Evolutionary conservation across 2,113 vertebrate genomes (phyloP).

Genomic region (Suricata suricatta): DNA sequence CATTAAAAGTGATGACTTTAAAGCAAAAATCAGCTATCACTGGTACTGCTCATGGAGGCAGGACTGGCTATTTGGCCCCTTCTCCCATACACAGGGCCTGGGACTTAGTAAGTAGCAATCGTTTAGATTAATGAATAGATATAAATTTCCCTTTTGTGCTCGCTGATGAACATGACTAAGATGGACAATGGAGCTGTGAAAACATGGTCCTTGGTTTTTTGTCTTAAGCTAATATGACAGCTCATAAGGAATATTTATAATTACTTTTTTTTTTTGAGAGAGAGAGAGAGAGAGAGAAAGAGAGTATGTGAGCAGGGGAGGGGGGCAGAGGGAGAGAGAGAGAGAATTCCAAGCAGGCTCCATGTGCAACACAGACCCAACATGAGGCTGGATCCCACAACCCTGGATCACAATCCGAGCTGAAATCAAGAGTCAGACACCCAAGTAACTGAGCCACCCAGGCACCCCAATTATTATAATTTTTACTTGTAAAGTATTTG

Average conservation of each 20-base stretch:
- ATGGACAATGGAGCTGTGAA: background rate
- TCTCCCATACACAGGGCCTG: background rate
- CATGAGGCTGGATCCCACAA: too few relatives aligned
- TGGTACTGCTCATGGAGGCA: background rate
- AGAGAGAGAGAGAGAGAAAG: too few relatives aligned
- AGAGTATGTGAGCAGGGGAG: too few relatives aligned
- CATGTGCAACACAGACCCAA: too few relatives aligned
- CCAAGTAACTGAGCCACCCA: too few relatives aligned
- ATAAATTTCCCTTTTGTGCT: background rate
- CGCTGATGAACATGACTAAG: background rate
- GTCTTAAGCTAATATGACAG: background rate
- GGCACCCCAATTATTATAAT: too few relatives aligned
- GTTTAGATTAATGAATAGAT: background rate
- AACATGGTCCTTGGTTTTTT: background rate
- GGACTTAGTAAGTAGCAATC: background rate
- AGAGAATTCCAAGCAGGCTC: too few relatives aligned
- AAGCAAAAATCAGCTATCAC: background rate
- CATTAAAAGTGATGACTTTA: background rate
- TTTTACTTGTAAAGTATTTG: too few relatives aligned
- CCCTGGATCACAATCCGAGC: too few relatives aligned
- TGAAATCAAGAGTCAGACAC: too few relatives aligned
- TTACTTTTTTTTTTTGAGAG: background rate
- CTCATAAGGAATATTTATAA: background rate
- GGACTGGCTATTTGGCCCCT: background rate
- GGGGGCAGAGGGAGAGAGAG: too few relatives aligned